A percentile compares a stretch with the other conserved stretches of the same genome.
phyloP scores from a whole-genome alignment of 2,113 vertebrate species.

The Pluvianellus socialis region DNA sequence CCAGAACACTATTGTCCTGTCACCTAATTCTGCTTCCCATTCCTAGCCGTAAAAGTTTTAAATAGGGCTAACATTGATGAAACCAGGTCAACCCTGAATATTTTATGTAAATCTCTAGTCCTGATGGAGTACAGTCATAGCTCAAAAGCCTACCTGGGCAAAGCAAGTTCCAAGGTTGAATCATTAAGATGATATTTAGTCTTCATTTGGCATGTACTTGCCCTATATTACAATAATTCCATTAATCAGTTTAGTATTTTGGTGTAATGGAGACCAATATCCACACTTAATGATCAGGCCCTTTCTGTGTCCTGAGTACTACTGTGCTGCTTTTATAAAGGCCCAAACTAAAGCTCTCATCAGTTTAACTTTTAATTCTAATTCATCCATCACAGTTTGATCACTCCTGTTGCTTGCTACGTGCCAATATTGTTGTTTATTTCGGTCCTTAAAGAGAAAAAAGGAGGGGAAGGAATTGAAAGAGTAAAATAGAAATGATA shows the following conservation, averaged over 20 bases:
- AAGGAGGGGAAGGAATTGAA: neutral
- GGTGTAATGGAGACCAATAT: neutral
- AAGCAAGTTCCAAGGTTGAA: neutral
- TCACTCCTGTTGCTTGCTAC: neutral
- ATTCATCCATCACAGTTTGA: neutral
- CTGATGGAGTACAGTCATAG: neutral
- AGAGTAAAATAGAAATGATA: neutral
- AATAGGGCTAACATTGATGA: neutral
- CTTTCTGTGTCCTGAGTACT: neutral
- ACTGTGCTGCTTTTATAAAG: neutral
- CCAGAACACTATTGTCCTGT: neutral
- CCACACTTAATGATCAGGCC: neutral
- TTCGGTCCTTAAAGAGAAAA: neutral
- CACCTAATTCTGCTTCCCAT: neutral
- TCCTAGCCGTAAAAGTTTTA: neutral
- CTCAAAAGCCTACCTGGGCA: neutral
- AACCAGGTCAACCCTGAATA: slow-evolving; percentile 7
- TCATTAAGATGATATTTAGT: neutral
- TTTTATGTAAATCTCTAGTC: neutral
- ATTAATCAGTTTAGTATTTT: neutral
- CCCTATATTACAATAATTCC: neutral
- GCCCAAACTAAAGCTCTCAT: neutral
- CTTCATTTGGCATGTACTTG: neutral
- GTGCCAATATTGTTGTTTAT: neutral
- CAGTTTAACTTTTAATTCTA: neutral